Evolutionary conservation across 2,888 invertebrate genomes (phyloP).

Genomic region (Spodoptera littoralis): DNA sequence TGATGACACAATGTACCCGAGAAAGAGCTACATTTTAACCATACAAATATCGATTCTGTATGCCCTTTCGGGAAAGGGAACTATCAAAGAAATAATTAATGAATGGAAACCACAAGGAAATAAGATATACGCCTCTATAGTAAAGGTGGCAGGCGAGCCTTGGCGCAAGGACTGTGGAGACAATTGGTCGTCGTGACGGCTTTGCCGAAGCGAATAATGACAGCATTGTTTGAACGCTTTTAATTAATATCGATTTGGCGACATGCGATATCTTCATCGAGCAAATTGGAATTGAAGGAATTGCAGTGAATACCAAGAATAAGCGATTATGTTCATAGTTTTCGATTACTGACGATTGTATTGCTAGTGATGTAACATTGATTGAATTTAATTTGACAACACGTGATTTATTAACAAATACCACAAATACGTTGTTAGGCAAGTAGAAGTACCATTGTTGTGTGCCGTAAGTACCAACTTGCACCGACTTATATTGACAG

Average conservation of each 20-base stretch:
- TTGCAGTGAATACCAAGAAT: slow-evolving; percentile 23
- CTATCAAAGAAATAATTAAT: slow-evolving; percentile 42
- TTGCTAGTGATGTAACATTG: slow-evolving; percentile 2
- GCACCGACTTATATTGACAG: slow-evolving; percentile 17
- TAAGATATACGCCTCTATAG: slow-evolving; percentile 34
- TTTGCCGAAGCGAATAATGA: slow-evolving; percentile 70
- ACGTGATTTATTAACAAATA: too few species aligned
- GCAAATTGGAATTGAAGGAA: slow-evolving; percentile 61
- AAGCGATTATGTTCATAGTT: slow-evolving; percentile 1
- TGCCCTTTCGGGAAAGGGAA: slow-evolving; percentile 6
- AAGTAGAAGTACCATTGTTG: too few species aligned
- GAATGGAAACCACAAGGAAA: slow-evolving; percentile 33
- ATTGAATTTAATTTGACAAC: background rate
- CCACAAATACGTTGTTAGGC: too few species aligned
- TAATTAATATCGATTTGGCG: slow-evolving; percentile 80
- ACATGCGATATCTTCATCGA: slow-evolving; percentile 70
- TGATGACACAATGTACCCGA: slow-evolving; percentile 3
- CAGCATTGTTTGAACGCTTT: slow-evolving; percentile 77
- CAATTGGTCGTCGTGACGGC: slow-evolving; percentile 65
- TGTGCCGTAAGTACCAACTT: background rate
- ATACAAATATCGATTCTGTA: slow-evolving; percentile 15
- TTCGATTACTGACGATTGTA: background rate
- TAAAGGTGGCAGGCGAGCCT: slow-evolving; percentile 27
- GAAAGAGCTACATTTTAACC: slow-evolving; percentile 10
- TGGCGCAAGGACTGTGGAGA: slow-evolving; percentile 56